phyloP scores from a whole-genome alignment of 2,888 invertebrate genomes.

The Muscina levida region DNA sequence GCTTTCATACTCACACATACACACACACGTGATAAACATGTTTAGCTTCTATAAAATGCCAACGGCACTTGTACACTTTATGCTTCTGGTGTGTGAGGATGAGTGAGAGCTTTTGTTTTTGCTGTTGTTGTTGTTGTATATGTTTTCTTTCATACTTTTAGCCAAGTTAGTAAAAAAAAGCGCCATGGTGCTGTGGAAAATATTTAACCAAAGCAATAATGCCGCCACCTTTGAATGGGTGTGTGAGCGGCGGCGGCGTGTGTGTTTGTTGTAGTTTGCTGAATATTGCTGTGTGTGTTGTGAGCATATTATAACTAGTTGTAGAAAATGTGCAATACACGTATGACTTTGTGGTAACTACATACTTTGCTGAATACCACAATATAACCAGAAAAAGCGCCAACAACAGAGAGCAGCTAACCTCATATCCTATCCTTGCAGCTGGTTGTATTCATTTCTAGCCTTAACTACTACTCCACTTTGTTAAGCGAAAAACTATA shows the following conservation, averaged over 20 bases:
- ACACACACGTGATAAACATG: neutral
- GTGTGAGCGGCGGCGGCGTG: no score
- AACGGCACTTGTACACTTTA: conserved; percentile 65
- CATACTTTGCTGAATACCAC: conserved; percentile 54
- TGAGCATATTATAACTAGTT: conserved; percentile 58
- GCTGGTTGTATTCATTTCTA: conserved; percentile 21
- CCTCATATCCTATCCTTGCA: conserved; percentile 9
- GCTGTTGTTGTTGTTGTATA: conserved; percentile 15
- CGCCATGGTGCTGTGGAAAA: conserved; percentile 13
- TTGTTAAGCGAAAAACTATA: conserved; percentile 7
- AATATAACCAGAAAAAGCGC: conserved; percentile 43
- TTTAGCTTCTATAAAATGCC: conserved; percentile 53
- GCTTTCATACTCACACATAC: neutral
- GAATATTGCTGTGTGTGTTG: conserved; percentile 33
- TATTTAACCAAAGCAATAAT: conserved; percentile 54
- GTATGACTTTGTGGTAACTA: conserved; percentile 26
- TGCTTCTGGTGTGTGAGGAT: conserved; percentile 45
- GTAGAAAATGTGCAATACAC: conserved; percentile 55
- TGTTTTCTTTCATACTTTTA: conserved; percentile 33
- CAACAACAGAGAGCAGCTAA: conserved; percentile 14
- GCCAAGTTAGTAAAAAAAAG: conserved; percentile 55
- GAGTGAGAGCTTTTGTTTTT: conserved; percentile 19
- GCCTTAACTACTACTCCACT: conserved; percentile 9
- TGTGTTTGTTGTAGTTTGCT: neutral
- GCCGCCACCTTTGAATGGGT: conserved; percentile 57